Base-by-base conservation (phyloP, 2,888 invertebrate species). In the Syrphus vitripennis region DNA sequence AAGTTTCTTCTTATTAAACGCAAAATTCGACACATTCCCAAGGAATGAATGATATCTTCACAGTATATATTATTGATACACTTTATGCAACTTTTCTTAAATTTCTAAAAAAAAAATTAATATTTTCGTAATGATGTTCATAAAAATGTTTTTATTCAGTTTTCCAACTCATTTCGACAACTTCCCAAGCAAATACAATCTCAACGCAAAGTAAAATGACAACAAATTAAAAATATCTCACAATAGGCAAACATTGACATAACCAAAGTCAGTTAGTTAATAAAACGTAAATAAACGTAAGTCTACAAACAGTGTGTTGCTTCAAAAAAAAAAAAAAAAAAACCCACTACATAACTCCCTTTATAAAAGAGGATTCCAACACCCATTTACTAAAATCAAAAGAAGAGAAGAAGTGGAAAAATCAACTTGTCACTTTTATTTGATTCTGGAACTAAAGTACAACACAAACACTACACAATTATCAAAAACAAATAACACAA, bases 401-500 rank as follows among this genome's bases (percentile, higher is more conserved):
- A n/a, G n/a, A 14, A 14, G 24, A 24, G 24, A 14, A 50, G 12
- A 10, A 42, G 1, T n/a, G 6, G n/a, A 2, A 37, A 40, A n/a
- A 37, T 7, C 40, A 61, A 42, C 65, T 45, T 42, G 65, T 42
- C 19, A 65, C 42, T 26, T 63, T 24, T 40, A 42, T 42, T 63
- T 65, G 31, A 31, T 31, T 80, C 12, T n/a, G n/a, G n/a, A 70
- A 55, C 34, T 21, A 34, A 67, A 67, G 67, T 67, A 70, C 45
- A 75, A 75, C 69, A 57, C 53, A 80, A 80, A 80, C 59, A 71
- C 31, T 37, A 65, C 37, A 76, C 83, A 80, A 80, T 84, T 80
- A 84, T 84, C 80, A 80, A 84, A 80, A 76, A 29, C 45, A 84
- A 84, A 76, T n/a, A n/a, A n/a, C n/a, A n/a, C 21, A 79, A 69